phyloP scores from a whole-genome alignment of 92 coral and sea anemone genomes.

The Porites rus region DNA sequence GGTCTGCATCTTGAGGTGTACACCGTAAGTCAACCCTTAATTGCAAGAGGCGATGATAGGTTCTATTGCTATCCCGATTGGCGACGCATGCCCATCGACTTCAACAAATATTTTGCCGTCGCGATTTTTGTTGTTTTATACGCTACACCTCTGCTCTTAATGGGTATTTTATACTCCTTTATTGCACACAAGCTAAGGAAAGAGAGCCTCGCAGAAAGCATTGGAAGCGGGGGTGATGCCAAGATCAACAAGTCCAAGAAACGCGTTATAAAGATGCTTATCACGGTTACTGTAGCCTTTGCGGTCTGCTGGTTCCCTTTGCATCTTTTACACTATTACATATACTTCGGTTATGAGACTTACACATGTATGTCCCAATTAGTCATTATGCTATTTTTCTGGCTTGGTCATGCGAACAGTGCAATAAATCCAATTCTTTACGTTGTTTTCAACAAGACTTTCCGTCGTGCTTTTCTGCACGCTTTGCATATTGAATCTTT shows the following conservation, averaged over 20 bases:
- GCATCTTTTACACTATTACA: conserved; percentile 84
- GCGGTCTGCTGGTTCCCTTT: conserved; percentile 89
- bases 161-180: conserved; percentile 83
- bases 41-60: conserved; percentile 4
- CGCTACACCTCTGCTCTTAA: conserved; percentile 75
- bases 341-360: conserved; percentile 76
- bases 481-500: conserved; percentile 72
- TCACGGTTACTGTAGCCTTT: conserved; percentile 72
- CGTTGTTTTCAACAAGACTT: conserved; percentile 83
- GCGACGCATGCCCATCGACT: conserved; percentile 54
- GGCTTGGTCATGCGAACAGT: conserved; percentile 93
- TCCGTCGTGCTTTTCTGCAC: conserved; percentile 84
- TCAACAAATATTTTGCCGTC: conserved; percentile 68
- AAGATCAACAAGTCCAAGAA: conserved; percentile 77
- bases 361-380: conserved; percentile 63
- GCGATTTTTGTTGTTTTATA: conserved; percentile 74
- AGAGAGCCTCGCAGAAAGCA: conserved; percentile 57
- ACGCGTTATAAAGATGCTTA: conserved; percentile 85
- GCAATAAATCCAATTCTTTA: conserved; percentile 85
- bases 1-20: conserved; percentile 79
- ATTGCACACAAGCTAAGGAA: conserved; percentile 73
- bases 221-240: conserved; percentile 59
- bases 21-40: conserved; percentile 48
- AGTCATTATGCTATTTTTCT: conserved; percentile 68
- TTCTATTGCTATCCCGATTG: conserved; percentile 79